These are phyloP conservation scores for Chaenogobius annularis DNA, from an alignment of 2,113 vertebrate genomes.

Conservation along the genomic window DNA sequence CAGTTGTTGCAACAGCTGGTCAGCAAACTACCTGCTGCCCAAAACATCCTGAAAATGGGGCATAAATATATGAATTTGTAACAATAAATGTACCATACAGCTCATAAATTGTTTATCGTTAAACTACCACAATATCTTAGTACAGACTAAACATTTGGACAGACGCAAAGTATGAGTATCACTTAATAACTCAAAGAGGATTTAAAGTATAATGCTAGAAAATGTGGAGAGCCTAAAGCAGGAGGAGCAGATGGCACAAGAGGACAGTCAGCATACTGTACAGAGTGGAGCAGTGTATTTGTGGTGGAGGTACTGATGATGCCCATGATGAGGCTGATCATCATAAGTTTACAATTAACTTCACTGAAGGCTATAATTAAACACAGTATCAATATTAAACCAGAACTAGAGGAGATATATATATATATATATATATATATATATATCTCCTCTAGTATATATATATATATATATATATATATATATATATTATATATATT, in stretches of 20 bases:
- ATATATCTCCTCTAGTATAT: too few species aligned
- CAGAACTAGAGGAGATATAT: too few species aligned
- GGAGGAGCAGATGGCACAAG: conserved; percentile 35
- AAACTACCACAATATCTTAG: neutral
- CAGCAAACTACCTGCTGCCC: conserved; percentile 9
- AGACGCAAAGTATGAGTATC: neutral
- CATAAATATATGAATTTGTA: conserved; percentile 6
- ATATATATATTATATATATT: too few species aligned
- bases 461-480: too few species aligned
- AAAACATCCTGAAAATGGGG: neutral
- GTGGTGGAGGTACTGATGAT: conserved; percentile 17
- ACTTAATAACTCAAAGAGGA: neutral
- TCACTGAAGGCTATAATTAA: too few species aligned
- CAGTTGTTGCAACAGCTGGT: conserved; percentile 12
- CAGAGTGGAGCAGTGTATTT: conserved; percentile 26
- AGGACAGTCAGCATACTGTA: conserved; percentile 28
- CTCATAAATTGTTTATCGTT: neutral
- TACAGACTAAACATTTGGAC: neutral
- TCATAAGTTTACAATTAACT: neutral
- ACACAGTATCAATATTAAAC: too few species aligned
- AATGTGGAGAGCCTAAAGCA: conserved; percentile 17
- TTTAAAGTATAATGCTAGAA: neutral
- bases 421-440: too few species aligned
- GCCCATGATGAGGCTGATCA: conserved; percentile 6
- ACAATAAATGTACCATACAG: neutral